Evolutionary conservation across 2,888 invertebrate species (phyloP), one percentile per base, ranked within the genome.

Genomic region (Drosophila anceps): DNA sequence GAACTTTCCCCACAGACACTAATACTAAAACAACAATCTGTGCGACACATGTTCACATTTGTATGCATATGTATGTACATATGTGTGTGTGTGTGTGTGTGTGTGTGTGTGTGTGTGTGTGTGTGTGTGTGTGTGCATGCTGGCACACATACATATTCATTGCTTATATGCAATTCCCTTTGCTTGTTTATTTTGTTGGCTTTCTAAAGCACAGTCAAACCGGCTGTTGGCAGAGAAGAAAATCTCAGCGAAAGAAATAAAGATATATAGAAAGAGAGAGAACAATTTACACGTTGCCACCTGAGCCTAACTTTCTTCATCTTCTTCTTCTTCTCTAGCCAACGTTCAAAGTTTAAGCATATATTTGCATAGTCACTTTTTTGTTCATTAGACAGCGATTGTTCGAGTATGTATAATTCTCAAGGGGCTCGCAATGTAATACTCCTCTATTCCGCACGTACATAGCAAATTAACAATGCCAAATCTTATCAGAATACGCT

Each of bases 1-100:
- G 77, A 89, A 89, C 90, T 90, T 90, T 86, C 90, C 70, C 90
- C 88, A 73, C 18, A 53, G 53, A 57, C 29, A 66, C 72, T 51
- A 57, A 62, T n/a, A 59, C n/a, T n/a, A 48, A 46, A 58, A 10
- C 61, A 10, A 20, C 58, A 59, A 48, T 24, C 41, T 44, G 29
- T 61, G 57, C 39, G 50, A 59, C 50, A 55, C 44, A 62, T 43
- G 43, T 53, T 39, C 27, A 33, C 44, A 62, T 57, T 27, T 31
- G 15, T 39, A 53, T 20, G n/a, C 18, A 54, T 41, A 20, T 18
- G 15, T 41, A 43, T 57, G 33, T 60, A 27, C n/a, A n/a, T n/a
- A n/a, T n/a, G n/a, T n/a, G n/a, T n/a, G n/a, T n/a, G n/a, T n/a
- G n/a, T n/a, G n/a, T n/a, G n/a, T n/a, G 24, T 24, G 24, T 24